Evolutionary conservation across 2,797 vertebrate species (phyloP), one percentile per base, ranked within the genome.

Genomic region (Anguilla megastoma): DNA sequence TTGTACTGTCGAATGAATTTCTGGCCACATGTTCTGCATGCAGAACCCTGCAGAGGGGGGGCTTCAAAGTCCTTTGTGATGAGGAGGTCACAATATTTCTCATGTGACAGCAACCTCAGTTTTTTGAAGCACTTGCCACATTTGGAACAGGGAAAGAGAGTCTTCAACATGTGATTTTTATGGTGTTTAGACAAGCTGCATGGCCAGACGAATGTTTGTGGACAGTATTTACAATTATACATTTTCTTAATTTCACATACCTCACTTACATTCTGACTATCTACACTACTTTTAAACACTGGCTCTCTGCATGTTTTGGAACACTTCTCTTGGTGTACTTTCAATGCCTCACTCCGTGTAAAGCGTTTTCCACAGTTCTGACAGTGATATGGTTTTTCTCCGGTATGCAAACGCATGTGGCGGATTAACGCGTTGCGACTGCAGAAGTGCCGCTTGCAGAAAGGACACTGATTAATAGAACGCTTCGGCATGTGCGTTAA

Each of bases 331-430:
- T 69, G 41, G 87, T 97, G 96, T 86, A 91, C 30, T 90, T 89
- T 88, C 33, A 95, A 90, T 76, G 89, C 90, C 79, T 93, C 86
- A 24, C 91, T 84, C 50, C 93, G 90, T 84, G 92, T 90, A 92
- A 96, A 97, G 88, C 90, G 89, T 89, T 88, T 94, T 89, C 94
- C 95, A 93, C 96, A 97, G 16, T 69, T 87, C 6, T 16, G 45
- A 87, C 96, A 97, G 3, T 92, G 90, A 86, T 93, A 93, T 45
- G 94, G 89, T 89, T 95, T 96, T 88, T 94, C 93, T 80, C 95
- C 95, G 14, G 94, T 94, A 87, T 97, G 96, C 86, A 87, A 92
- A 60, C 91, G 85, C 88, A 96, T 93, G 89, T 97, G 96, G 9
- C 94, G 94, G 52, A 95, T 63, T 87, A 97, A 90, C 89, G 89